Evolutionary conservation across 2,113 vertebrate species (phyloP), one percentile per base, ranked within the genome.

Genomic region (Malurus elegans): DNA sequence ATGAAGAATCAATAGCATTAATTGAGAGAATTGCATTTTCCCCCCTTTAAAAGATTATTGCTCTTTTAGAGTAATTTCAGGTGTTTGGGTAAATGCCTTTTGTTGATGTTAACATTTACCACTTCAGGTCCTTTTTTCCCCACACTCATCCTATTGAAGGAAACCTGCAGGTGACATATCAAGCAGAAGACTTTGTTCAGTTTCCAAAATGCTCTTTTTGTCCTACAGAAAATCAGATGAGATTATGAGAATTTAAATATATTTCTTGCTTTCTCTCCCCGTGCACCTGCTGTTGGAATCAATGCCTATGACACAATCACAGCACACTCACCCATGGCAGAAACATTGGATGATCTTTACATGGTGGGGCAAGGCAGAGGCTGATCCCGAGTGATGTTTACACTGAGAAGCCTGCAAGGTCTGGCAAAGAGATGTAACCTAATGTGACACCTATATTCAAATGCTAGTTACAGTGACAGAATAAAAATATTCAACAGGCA

Each of bases 301-400:
- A 72, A 56, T 44, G 31, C 42, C 50, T 26, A n/a, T 56, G 60
- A 34, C 40, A 44, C 16, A 79, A 40, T n/a, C n/a, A 31, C 3
- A 16, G 36, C 53, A 47, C 62, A 18, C 5, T 47, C 28, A 73
- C 29, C 42, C 23, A 14, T 17, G 17, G 38, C 25, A 62, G 83
- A 92, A 60, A 10, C 14, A 66, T 36, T 0, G 0, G 34, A n/a
- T 44, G 24, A 31, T n/a, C 25, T 40, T 78, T 47, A 38, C 10
- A 3, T 36, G 7, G 4, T 4, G 9, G 20, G 11, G 4, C 2
- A 2, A 12, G 53, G 19, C 45, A 34, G n/a, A 34, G 51, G 50
- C 64, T 86, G 32, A 58, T 83, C 34, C 73, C 62, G 70, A 81
- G 20, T 40, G 5, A 16, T 56, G 5, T 51, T 86, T 64, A 24